Conservation (phyloP, 2,113 vertebrate genomes). For the Ceyx melanurus region DNA sequence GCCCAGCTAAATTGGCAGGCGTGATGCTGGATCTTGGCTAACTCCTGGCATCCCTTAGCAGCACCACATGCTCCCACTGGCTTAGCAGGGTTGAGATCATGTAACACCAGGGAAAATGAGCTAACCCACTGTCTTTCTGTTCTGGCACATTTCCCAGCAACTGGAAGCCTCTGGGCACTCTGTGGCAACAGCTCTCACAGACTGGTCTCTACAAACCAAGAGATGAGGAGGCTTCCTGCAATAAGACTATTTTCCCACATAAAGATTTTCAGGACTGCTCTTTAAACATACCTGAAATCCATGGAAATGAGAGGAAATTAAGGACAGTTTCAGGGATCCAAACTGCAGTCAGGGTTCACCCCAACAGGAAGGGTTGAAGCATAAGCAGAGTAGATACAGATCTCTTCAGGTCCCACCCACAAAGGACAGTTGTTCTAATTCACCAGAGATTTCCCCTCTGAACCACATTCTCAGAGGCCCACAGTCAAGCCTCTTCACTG, state of each 20-base stretch:
- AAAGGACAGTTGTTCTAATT: neutral
- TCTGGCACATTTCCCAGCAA: neutral
- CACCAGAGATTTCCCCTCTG: neutral
- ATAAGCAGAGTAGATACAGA: neutral
- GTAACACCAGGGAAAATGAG: neutral
- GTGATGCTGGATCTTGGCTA: neutral
- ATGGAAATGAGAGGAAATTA: neutral
- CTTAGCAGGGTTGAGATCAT: neutral
- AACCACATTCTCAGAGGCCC: neutral
- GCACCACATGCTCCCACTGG: rapidly evolving
- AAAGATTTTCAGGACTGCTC: neutral
- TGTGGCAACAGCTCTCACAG: neutral
- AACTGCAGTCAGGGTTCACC: neutral
- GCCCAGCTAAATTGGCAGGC: neutral
- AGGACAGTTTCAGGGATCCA: neutral
- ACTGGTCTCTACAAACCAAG: neutral
- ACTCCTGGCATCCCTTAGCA: neutral
- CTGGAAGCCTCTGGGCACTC: neutral
- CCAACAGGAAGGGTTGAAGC: neutral
- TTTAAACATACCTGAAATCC: neutral
- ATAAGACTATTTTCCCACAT: neutral
- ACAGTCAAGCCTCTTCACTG: neutral
- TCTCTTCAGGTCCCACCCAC: neutral
- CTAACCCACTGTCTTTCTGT: neutral
- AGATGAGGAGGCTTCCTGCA: neutral